A percentile compares a stretch with the other conserved stretches of the same genome.
Evolutionary conservation across 2,888 invertebrate genomes (phyloP).

Genomic region (Ormyrus labotus): DNA sequence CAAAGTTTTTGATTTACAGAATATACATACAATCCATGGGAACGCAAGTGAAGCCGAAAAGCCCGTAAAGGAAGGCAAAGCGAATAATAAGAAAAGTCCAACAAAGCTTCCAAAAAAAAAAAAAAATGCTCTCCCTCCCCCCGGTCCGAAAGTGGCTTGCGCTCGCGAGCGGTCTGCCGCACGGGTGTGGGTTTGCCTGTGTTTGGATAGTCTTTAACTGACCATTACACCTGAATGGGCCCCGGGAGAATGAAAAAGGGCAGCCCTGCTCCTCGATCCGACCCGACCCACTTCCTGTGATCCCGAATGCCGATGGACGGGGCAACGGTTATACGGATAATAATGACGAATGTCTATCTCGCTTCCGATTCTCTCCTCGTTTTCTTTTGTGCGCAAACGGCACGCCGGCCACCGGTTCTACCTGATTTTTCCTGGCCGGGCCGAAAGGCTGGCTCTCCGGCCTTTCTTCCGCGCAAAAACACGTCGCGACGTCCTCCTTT

Average conservation of each 20-base stretch:
- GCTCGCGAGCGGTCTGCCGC: slow-evolving; percentile 33
- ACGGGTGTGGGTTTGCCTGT: slow-evolving; percentile 66
- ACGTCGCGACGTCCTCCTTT: background rate
- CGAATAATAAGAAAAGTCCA: slow-evolving; percentile 31
- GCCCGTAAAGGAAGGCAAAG: slow-evolving; percentile 27
- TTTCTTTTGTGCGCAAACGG: slow-evolving; percentile 29
- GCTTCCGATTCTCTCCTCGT: slow-evolving; percentile 56
- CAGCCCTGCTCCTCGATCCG: slow-evolving; percentile 70
- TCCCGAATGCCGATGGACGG: slow-evolving; percentile 65
- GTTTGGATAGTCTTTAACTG: slow-evolving; percentile 74
- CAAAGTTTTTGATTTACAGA: too few relatives aligned
- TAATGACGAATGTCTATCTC: slow-evolving; percentile 69
- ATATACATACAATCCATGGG: too few relatives aligned
- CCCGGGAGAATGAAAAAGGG: slow-evolving; percentile 68
- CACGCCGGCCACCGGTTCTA: slow-evolving; percentile 34
- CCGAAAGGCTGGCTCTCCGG: slow-evolving; percentile 1
- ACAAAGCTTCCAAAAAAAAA: slow-evolving; percentile 32
- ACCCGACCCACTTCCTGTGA: slow-evolving; percentile 74
- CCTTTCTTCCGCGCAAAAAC: background rate
- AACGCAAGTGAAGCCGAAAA: slow-evolving; percentile 18
- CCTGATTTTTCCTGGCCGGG: slow-evolving; percentile 32
- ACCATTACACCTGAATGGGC: slow-evolving; percentile 75
- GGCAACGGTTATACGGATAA: slow-evolving; percentile 64
- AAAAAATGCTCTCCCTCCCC: too few relatives aligned
- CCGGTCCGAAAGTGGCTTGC: slow-evolving; percentile 18